Conservation (phyloP, 2,888 invertebrate genomes). For the Dasypolia templi region DNA sequence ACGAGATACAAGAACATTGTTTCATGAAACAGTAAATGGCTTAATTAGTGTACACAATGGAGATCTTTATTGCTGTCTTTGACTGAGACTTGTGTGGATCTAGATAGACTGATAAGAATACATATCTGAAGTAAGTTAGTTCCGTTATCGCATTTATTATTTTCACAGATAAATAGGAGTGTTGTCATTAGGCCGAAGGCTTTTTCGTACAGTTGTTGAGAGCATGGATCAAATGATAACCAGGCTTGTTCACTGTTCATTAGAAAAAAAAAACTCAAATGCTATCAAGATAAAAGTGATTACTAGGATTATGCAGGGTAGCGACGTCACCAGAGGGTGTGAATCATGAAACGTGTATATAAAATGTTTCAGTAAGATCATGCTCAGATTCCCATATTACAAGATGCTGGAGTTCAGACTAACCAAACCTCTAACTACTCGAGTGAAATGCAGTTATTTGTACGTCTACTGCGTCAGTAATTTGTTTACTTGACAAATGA, state of each 20-base stretch:
- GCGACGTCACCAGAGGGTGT: no score
- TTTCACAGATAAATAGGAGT: constrained; percentile 35
- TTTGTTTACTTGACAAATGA: neutral
- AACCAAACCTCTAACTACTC: neutral
- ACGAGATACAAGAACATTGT: constrained; percentile 51
- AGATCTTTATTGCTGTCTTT: constrained; percentile 66
- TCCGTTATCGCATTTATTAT: constrained; percentile 31
- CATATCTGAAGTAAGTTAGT: constrained; percentile 12
- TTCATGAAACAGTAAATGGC: constrained; percentile 67
- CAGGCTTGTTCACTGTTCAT: neutral
- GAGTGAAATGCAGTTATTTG: neutral
- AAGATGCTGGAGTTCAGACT: neutral
- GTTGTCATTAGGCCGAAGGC: constrained; percentile 20
- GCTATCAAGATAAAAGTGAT: neutral
- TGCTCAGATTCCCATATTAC: neutral
- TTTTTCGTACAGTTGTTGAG: constrained; percentile 26
- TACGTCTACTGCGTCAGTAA: neutral
- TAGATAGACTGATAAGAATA: constrained; percentile 54
- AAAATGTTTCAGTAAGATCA: neutral
- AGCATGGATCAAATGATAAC: constrained; percentile 48
- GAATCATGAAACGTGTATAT: neutral
- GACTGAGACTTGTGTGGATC: constrained; percentile 64
- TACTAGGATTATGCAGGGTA: neutral
- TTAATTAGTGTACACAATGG: constrained; percentile 69
- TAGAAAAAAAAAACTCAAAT: constrained; percentile 32